Evolutionary conservation across 2,888 invertebrate species (phyloP).

Genomic region (Ophonus ardosiacus): DNA sequence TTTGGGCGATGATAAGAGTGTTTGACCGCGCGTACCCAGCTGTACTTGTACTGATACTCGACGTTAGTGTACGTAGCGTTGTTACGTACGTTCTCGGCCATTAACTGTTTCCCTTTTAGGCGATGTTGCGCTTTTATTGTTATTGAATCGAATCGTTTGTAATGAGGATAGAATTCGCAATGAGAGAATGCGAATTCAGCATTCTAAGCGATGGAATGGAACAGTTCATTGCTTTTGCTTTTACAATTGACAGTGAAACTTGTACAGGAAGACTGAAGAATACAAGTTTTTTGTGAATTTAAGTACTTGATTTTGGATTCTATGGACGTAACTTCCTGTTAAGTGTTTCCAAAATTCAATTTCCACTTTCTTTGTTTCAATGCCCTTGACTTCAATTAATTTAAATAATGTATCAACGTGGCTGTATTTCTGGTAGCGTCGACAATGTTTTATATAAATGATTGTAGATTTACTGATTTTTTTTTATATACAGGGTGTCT

Average conservation of each 20-base stretch:
- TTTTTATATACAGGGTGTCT: too few relatives aligned
- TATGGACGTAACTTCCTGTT: too few relatives aligned
- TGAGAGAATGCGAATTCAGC: slow-evolving; percentile 22
- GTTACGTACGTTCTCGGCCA: slow-evolving; percentile 43
- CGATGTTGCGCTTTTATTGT: slow-evolving; percentile 46
- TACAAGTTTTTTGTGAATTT: too few relatives aligned
- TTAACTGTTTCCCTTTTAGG: slow-evolving; percentile 49
- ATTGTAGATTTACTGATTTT: too few relatives aligned
- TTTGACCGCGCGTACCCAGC: slow-evolving; percentile 12
- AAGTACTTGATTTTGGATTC: too few relatives aligned
- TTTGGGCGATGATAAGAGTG: slow-evolving; percentile 10
- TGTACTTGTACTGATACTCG: slow-evolving; percentile 9
- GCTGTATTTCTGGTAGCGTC: too few relatives aligned
- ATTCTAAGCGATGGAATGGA: not conserved
- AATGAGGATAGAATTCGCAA: slow-evolving; percentile 36
- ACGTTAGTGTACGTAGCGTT: not conserved
- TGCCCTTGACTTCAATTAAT: too few relatives aligned
- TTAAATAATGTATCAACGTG: too few relatives aligned
- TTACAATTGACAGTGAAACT: not conserved
- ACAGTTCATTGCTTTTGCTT: not conserved
- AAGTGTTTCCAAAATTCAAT: too few relatives aligned
- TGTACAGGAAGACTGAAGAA: not conserved
- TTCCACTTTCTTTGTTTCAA: too few relatives aligned
- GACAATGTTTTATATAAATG: too few relatives aligned
- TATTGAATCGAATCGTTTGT: slow-evolving; percentile 48